phyloP scores from a whole-genome alignment of 2,113 vertebrate genomes.

The Crotalus horridus region DNA sequence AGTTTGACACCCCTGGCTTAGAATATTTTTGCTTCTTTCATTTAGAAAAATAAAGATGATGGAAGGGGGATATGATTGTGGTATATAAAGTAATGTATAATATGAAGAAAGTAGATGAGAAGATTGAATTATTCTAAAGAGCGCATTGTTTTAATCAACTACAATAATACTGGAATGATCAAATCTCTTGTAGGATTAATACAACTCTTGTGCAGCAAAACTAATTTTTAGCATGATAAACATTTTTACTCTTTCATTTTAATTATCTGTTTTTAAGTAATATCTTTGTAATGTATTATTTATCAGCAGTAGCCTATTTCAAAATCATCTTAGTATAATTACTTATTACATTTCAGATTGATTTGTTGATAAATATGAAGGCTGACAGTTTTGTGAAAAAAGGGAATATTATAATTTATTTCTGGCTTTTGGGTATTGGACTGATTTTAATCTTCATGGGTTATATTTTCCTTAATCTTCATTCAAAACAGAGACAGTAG shows the following conservation, averaged over 20 bases:
- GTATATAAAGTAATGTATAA: background rate
- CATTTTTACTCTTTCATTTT: constrained; percentile 32
- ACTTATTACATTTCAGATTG: constrained; percentile 2
- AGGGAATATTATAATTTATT: background rate
- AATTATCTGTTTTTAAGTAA: constrained; percentile 32
- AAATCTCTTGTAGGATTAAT: constrained; percentile 20
- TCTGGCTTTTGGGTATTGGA: constrained; percentile 7
- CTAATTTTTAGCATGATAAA: constrained; percentile 13
- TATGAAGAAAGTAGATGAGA: background rate
- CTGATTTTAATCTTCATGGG: background rate
- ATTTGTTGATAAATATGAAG: constrained; percentile 20
- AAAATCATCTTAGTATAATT: background rate
- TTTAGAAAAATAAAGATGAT: background rate
- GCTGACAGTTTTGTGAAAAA: background rate
- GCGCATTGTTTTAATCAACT: background rate
- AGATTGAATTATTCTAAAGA: background rate
- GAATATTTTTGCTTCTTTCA: background rate
- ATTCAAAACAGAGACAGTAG: background rate
- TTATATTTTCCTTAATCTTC: background rate
- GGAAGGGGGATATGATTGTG: background rate
- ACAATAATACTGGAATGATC: background rate
- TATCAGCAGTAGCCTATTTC: background rate
- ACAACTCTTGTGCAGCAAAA: constrained; percentile 26
- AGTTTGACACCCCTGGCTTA: background rate
- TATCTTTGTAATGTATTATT: constrained; percentile 8